A percentile compares a stretch with the other conserved stretches of the same genome.
Evolutionary conservation across 2,888 invertebrate genomes (phyloP).

Genomic region (Cosmia pyralina): DNA sequence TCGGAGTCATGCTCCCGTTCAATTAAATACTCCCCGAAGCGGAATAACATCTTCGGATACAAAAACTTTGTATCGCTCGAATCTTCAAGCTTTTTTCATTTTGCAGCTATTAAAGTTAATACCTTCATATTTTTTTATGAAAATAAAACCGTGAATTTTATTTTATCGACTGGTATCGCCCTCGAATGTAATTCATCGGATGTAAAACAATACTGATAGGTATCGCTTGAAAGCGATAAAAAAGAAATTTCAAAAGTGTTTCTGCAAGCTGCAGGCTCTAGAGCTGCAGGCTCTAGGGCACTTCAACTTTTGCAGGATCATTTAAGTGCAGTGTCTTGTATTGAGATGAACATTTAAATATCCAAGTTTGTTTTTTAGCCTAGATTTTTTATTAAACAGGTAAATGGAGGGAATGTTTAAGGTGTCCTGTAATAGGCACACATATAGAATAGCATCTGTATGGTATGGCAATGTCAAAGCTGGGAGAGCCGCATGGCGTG

Average conservation of each 20-base stretch:
- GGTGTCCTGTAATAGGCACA: constrained; percentile 34
- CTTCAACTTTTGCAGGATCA: constrained; percentile 77
- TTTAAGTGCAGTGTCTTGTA: constrained; percentile 87
- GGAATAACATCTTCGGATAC: constrained; percentile 77
- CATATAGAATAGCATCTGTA: constrained; percentile 46
- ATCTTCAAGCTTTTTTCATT: constrained; percentile 77
- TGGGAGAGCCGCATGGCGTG: constrained; percentile 67
- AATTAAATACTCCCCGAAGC: constrained; percentile 83
- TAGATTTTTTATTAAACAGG: constrained; percentile 42
- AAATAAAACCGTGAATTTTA: constrained; percentile 83
- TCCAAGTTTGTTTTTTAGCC: constrained; percentile 56
- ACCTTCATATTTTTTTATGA: constrained; percentile 75
- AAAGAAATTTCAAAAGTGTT: constrained; percentile 79
- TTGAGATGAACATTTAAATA: constrained; percentile 75
- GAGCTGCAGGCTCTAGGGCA: constrained; percentile 78
- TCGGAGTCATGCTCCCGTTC: constrained; percentile 83
- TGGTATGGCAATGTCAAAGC: constrained; percentile 60
- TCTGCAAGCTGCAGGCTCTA: constrained; percentile 77
- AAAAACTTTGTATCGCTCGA: constrained; percentile 81
- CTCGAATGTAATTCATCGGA: constrained; percentile 82
- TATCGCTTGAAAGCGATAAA: constrained; percentile 82
- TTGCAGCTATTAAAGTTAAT: constrained; percentile 87
- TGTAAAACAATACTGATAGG: constrained; percentile 87
- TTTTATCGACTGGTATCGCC: constrained; percentile 83
- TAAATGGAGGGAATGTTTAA: constrained; percentile 33